phyloP scores from a whole-genome alignment of 2,888 invertebrate species.

The Callinectes sapidus region DNA sequence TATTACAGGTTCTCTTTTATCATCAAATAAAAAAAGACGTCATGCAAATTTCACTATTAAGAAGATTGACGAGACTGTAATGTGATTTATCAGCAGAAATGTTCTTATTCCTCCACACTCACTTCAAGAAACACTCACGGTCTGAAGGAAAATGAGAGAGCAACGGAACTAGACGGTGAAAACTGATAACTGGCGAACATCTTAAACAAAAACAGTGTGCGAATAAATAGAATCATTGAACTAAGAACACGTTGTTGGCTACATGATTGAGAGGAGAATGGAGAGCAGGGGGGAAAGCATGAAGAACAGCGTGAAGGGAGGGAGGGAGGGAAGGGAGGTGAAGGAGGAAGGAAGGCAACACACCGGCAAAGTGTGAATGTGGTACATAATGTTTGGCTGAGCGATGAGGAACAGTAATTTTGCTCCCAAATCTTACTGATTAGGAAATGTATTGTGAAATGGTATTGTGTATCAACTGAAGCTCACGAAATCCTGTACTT shows the following conservation, averaged over 20 bases:
- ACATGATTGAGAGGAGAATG: neutral
- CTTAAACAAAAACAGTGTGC: neutral
- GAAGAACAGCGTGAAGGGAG: neutral
- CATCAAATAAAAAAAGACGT: neutral
- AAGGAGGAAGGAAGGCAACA: neutral
- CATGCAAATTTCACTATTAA: neutral
- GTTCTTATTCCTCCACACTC: neutral
- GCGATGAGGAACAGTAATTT: neutral
- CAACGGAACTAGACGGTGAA: neutral
- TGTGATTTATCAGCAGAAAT: neutral
- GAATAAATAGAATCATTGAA: neutral
- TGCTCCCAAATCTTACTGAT: neutral
- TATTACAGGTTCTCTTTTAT: neutral
- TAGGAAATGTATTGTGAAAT: too few species aligned
- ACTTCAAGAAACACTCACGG: neutral
- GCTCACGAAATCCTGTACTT: too few species aligned
- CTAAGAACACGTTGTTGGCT: neutral
- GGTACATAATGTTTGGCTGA: neutral
- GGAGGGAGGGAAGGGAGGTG: neutral
- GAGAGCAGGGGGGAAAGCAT: neutral
- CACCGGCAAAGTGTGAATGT: neutral
- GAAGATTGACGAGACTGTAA: neutral
- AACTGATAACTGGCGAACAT: neutral
- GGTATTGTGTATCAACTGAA: too few species aligned
- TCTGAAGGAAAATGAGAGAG: neutral